phyloP scores from a whole-genome alignment of 2,888 invertebrate genomes.

The Octodonta nipae region DNA sequence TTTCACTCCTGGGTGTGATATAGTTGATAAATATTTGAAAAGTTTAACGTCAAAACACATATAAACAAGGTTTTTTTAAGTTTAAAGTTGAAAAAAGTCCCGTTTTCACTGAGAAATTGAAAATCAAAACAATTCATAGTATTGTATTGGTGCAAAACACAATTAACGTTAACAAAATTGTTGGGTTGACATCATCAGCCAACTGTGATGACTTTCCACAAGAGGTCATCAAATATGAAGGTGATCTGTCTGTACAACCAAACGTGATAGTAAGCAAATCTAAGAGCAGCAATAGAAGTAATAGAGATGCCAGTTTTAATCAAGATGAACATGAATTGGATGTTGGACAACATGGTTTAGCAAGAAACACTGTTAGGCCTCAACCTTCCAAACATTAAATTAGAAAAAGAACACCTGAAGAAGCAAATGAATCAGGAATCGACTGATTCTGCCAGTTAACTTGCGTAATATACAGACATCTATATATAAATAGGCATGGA shows the following conservation, averaged over 20 bases:
- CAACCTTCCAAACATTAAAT: slow-evolving; percentile 12
- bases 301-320: slow-evolving; percentile 29
- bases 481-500: too few relatives aligned
- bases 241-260: slow-evolving; percentile 31
- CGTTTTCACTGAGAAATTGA: slow-evolving; percentile 62
- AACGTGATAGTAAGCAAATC: slow-evolving; percentile 22
- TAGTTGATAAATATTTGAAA: slow-evolving; percentile 86
- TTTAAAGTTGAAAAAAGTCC: slow-evolving; percentile 79
- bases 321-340: slow-evolving; percentile 31
- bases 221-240: slow-evolving; percentile 46
- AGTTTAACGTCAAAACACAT: slow-evolving; percentile 76
- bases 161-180: slow-evolving; percentile 82
- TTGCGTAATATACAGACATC: too few relatives aligned
- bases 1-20: slow-evolving; percentile 71
- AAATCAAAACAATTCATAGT: slow-evolving; percentile 83
- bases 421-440: slow-evolving; percentile 31
- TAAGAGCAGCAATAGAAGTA: slow-evolving; percentile 24
- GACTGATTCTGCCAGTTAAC: slow-evolving; percentile 13
- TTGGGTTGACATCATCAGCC: slow-evolving; percentile 88
- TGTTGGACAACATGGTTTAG: slow-evolving; percentile 25
- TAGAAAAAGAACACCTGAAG: slow-evolving; percentile 30
- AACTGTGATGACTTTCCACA: slow-evolving; percentile 88
- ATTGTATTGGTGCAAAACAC: slow-evolving; percentile 73
- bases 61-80: slow-evolving; percentile 57
- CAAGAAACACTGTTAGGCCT: slow-evolving; percentile 17